Evolutionary conservation across 2,888 invertebrate genomes (phyloP).

Genomic region (Meteorus colon): DNA sequence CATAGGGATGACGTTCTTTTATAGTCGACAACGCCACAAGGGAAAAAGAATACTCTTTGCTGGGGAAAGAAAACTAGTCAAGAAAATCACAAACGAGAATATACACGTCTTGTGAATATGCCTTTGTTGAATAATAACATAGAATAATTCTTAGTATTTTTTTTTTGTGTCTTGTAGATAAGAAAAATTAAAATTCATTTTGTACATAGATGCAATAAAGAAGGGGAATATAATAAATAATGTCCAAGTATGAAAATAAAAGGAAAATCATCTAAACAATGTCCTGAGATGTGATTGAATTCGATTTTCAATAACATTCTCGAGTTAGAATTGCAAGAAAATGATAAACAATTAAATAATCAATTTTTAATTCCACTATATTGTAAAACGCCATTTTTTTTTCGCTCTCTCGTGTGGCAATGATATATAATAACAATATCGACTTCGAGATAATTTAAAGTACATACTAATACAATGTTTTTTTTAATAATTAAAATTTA

Average conservation of each 20-base stretch:
- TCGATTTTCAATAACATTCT: no score
- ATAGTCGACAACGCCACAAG: conserved; percentile 20
- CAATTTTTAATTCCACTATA: no score
- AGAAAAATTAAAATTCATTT: not conserved
- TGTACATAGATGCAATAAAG: no score
- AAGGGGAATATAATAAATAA: no score
- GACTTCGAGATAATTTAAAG: not conserved
- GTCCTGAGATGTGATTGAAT: no score
- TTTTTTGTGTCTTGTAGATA: not conserved
- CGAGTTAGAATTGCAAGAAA: no score
- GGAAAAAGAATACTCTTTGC: conserved; percentile 11
- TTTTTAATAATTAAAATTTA: not conserved
- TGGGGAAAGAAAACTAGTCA: not conserved
- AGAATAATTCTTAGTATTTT: not conserved
- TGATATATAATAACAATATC: not conserved
- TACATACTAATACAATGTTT: not conserved
- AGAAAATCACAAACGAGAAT: not conserved
- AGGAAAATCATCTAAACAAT: no score
- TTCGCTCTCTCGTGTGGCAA: no score
- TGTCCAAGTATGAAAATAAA: no score
- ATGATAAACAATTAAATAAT: no score
- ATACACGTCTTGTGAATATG: not conserved
- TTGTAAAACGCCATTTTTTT: no score
- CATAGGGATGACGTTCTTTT: conserved; percentile 29
- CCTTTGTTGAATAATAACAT: not conserved